A percentile compares a stretch with the other conserved stretches of the same genome.
These are phyloP conservation scores for Tetragnatha versicolor DNA, from an alignment of 1,140 invertebrate species.

Conservation along the genomic window DNA sequence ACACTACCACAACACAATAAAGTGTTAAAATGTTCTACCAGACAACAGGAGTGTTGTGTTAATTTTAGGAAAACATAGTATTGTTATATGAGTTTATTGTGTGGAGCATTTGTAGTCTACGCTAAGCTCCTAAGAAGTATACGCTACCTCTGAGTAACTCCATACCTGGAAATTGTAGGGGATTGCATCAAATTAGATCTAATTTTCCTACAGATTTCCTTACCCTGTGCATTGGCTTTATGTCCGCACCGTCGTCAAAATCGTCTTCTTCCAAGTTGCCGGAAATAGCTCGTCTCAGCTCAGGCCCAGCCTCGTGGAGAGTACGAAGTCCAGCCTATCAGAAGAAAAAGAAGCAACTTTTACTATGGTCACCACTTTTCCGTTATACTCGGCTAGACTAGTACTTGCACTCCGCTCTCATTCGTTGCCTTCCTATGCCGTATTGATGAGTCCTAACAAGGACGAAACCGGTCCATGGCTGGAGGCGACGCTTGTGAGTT, in stretches of 20 bases:
- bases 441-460: neutral
- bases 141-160: too few relatives aligned
- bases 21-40: too few relatives aligned
- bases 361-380: neutral
- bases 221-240: slow-evolving; percentile 60
- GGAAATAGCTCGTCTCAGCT: slow-evolving; percentile 96
- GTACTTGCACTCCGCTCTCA: too few relatives aligned
- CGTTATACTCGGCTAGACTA: neutral
- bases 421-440: too few relatives aligned
- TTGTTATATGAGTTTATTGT: too few relatives aligned
- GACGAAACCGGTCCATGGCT: neutral
- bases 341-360: neutral
- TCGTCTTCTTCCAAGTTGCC: slow-evolving; percentile 95
- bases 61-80: too few relatives aligned
- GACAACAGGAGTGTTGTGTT: too few relatives aligned
- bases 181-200: too few relatives aligned
- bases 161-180: too few relatives aligned
- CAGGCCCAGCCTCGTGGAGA: slow-evolving; percentile 97
- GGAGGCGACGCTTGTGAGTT: neutral
- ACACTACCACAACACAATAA: too few relatives aligned
- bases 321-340: slow-evolving; percentile 85
- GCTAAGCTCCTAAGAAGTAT: too few relatives aligned
- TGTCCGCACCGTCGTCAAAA: slow-evolving; percentile 57
- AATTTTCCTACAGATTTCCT: neutral
- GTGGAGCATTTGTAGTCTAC: too few relatives aligned